Evolutionary conservation across 2,888 invertebrate species (phyloP), one percentile per base, ranked within the genome.

Genomic region (Drosophila nr. fundita): DNA sequence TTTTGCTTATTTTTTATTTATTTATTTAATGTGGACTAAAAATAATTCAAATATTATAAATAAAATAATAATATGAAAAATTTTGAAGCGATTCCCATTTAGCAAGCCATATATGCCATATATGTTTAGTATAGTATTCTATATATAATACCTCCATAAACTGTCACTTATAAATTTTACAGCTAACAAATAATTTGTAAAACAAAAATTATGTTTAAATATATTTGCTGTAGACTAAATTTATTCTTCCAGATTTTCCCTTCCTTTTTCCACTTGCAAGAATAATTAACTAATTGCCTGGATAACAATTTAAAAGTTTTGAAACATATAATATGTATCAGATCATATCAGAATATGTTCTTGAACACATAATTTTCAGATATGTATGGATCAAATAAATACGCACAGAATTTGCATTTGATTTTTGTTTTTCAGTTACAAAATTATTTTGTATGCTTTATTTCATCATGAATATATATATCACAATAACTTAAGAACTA

Each of bases 401-500:
- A 34, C 11, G 34, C 30, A 24, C 18, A 24, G 29, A 30, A 29
- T 38, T 45, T 29, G n/a, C n/a, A 4, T 32, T 50, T 18, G 0
- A n/a, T 18, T 30, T 29, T 27, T n/a, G 34, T 18, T 38, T 67
- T 45, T n/a, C 1, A 24, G 32, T 66, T 70, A 52, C 52, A 59
- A 52, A 61, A 53, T 18, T 49, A 58, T 58, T 18, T 71, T 62
- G 57, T 61, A 53, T 61, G 45, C 24, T 82, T 76, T 88, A 83
- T 85, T 85, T 76, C 57, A 82, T 80, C 73, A 77, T 73, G 62
- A 65, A 80, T 60, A 73, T 48, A n/a, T 60, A 64, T 84, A 86
- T 86, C 85, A 86, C 85, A 86, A 84, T 84, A 86, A 64, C 89
- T 87, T 89, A 86, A 68, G 58, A 73, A 50, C 77, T 89, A 89